phyloP scores from a whole-genome alignment of 1,140 invertebrate genomes.

The Ceratosolen fusciceps region DNA sequence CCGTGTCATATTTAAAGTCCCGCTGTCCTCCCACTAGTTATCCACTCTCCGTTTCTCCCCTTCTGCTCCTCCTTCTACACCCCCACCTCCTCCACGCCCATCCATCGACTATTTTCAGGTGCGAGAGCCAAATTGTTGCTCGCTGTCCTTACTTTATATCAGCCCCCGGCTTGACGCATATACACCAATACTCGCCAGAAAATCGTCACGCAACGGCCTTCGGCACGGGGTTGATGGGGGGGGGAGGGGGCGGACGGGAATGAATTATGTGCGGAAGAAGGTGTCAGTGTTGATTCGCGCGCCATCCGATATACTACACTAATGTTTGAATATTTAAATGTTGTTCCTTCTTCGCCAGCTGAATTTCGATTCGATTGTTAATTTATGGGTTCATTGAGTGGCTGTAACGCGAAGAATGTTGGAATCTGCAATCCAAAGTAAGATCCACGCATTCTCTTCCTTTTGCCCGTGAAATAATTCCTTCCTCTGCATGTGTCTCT shows the following conservation, averaged over 20 bases:
- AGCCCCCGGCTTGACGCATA: background rate
- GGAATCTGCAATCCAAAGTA: background rate
- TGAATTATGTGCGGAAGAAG: slow-evolving; percentile 16
- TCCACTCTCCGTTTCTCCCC: background rate
- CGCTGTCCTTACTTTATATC: background rate
- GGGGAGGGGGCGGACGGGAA: background rate
- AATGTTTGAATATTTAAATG: background rate
- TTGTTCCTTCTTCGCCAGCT: background rate
- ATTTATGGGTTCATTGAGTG: background rate
- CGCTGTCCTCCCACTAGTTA: background rate
- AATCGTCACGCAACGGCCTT: slow-evolving; percentile 27
- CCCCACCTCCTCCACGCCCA: too few species aligned
- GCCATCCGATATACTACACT: slow-evolving; percentile 14
- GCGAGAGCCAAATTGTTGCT: slow-evolving; percentile 5
- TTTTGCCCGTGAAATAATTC: too few species aligned
- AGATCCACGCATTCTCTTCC: background rate
- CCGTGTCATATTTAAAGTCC: slow-evolving; percentile 9
- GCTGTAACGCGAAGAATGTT: background rate
- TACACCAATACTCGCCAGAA: background rate
- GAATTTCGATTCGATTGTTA: background rate
- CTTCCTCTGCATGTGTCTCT: too few species aligned
- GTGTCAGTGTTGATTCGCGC: slow-evolving; percentile 34
- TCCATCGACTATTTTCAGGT: background rate
- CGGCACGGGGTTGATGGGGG: background rate
- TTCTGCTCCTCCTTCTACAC: too few species aligned